A percentile compares a stretch with the other conserved stretches of the same genome.
Evolutionary conservation across 2,888 invertebrate genomes (phyloP).

Genomic region (Hypena proboscidalis): DNA sequence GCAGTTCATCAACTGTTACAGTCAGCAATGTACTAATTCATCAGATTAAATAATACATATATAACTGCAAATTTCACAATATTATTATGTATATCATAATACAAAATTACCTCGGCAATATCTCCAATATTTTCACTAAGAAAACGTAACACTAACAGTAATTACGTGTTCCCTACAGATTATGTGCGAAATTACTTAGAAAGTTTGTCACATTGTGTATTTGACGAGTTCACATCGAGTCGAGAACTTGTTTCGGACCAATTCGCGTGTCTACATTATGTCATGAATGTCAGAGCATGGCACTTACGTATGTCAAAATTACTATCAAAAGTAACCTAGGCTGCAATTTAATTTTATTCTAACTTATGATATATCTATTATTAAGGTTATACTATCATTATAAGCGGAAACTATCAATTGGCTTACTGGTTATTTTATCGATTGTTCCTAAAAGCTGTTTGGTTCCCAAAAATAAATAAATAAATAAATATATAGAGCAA

Average conservation of each 20-base stretch:
- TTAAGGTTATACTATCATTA: too few species aligned
- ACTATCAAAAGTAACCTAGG: constrained; percentile 26
- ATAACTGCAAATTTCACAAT: too few species aligned
- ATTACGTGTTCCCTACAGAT: constrained; percentile 24
- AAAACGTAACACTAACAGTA: constrained; percentile 26
- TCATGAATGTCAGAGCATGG: constrained; percentile 47
- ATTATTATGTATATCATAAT: too few species aligned
- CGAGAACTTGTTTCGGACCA: constrained; percentile 55
- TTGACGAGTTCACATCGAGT: constrained; percentile 56
- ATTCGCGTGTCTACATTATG: constrained; percentile 65
- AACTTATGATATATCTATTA: too few species aligned
- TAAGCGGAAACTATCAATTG: too few species aligned
- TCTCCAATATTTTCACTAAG: constrained; percentile 10
- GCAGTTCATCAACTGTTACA: too few species aligned
- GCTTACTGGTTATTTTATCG: too few species aligned
- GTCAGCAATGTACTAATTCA: too few species aligned
- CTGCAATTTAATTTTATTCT: constrained; percentile 33
- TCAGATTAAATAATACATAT: too few species aligned
- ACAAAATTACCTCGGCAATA: neutral
- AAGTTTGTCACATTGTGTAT: constrained; percentile 62
- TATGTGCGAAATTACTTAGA: constrained; percentile 36
- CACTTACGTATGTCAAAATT: constrained; percentile 27
- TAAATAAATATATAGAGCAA: too few species aligned
- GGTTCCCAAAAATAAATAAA: too few species aligned
- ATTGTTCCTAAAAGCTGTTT: too few species aligned